Conservation (phyloP, 2,888 invertebrate species). For the Clepsis dumicolana region DNA sequence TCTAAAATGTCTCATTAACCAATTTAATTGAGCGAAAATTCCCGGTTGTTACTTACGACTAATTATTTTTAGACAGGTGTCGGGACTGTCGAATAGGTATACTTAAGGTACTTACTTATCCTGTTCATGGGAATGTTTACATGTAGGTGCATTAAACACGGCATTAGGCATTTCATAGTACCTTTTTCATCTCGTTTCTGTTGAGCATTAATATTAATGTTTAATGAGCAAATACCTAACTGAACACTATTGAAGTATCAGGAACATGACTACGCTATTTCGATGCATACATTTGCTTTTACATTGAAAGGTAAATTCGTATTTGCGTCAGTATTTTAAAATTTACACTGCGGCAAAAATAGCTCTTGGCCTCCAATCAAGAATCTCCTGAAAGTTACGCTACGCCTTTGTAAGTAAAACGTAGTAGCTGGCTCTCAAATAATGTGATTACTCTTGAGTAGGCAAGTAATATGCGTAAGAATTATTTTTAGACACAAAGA, state of each 20-base stretch:
- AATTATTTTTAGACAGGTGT: too few species aligned
- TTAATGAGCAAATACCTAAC: background rate
- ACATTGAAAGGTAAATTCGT: background rate
- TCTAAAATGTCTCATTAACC: constrained; percentile 11
- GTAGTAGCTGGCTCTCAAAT: background rate
- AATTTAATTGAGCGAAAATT: constrained; percentile 5
- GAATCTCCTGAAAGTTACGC: background rate
- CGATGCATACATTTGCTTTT: background rate
- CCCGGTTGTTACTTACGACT: too few species aligned
- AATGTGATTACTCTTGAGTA: constrained; percentile 9
- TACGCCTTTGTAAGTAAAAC: background rate
- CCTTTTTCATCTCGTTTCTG: background rate
- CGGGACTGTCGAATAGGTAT: too few species aligned
- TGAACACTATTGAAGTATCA: background rate
- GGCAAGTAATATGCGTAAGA: background rate
- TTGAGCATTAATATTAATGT: background rate
- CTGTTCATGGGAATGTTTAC: too few species aligned
- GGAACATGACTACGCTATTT: background rate
- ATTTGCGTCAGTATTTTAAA: constrained; percentile 1
- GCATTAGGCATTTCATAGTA: background rate
- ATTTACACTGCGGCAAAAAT: background rate
- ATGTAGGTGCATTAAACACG: background rate
- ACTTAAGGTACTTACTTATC: too few species aligned
- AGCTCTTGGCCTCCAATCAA: constrained; percentile 11
- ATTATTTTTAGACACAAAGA: constrained; percentile 22